Evolutionary conservation across 1,140 invertebrate genomes (phyloP), one percentile per base, ranked within the genome.

Genomic region (Eulimnadia texana): DNA sequence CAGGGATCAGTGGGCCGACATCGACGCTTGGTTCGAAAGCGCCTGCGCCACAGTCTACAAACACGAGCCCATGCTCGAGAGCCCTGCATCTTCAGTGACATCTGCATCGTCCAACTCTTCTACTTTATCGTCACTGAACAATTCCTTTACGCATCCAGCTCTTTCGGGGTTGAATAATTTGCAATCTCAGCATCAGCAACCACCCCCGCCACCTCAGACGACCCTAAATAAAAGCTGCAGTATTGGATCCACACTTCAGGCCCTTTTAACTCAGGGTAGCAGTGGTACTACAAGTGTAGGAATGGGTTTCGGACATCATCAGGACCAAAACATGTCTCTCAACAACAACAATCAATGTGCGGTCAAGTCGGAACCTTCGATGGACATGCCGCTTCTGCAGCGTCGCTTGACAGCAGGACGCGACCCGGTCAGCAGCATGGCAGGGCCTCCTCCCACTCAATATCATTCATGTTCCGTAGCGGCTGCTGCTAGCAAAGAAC

Each of bases 11-110:
- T 69, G 68, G 68, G 67, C 67, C 23, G 68, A 69, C 33, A 67
- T 61, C 11, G 87, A 89, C 58, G 83, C 84, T 22, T 90, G 85
- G 85, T 87, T 91, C 62, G 84, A 85, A 60, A 82, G 80, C 6
- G 83, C 84, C 2, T 87, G 84, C 68, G 77, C 75, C 79, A 61
- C 60, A 24, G 60, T 59, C 24, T 63, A 57, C 56, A 63, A 63
- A 51, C 56, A 63, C 62, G 62, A 63, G 27, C 62, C 56, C 61
- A 50, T 62, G 66, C 51, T 68, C 60, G 60, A 61, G 23, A 25
- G 63, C 63, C 49, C 63, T 62, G 63, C 65, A 63, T 11, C 68
- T 62, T n/a, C 55, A 49, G n/a, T 65, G 33, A 49, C 64, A 51
- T 47, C 64, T 52, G 22, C 61, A 33, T 33, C 56, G 20, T 24